Evolutionary conservation across 2,113 vertebrate species (phyloP).

Genomic region (Gulo gulo): DNA sequence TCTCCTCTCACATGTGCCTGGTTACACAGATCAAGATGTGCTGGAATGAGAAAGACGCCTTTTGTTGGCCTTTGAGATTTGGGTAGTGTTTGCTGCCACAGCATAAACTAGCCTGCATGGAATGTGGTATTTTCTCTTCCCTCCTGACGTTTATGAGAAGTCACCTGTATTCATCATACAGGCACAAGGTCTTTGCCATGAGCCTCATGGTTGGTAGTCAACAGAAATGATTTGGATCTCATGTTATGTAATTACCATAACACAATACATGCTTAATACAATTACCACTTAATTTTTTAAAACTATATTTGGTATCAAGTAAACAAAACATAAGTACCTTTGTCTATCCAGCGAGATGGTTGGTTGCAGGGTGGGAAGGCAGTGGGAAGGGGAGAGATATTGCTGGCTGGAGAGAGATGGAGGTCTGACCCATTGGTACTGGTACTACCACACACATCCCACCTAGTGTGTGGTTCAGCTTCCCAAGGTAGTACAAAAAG

Average conservation of each 20-base stretch:
- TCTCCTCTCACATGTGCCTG: background rate
- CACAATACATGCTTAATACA: background rate
- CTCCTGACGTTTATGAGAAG: background rate
- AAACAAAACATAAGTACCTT: background rate
- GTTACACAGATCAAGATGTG: background rate
- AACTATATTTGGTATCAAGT: background rate
- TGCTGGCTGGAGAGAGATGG: background rate
- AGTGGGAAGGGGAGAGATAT: background rate
- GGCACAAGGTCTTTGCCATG: background rate
- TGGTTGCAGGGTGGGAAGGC: background rate
- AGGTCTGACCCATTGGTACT: background rate
- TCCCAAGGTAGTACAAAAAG: background rate
- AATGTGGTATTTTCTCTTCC: background rate
- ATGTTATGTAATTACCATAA: background rate
- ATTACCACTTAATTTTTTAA: background rate
- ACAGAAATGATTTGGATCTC: constrained; percentile 3
- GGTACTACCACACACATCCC: accelerated
- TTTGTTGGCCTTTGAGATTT: background rate
- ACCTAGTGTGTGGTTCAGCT: background rate
- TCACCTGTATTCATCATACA: background rate
- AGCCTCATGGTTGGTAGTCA: background rate
- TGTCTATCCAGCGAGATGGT: background rate
- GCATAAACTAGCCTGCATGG: background rate
- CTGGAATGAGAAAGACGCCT: background rate
- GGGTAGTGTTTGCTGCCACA: background rate